Evolutionary conservation across 1,140 invertebrate species (phyloP), one percentile per base, ranked within the genome.

Genomic region (Parapsyche elsis): DNA sequence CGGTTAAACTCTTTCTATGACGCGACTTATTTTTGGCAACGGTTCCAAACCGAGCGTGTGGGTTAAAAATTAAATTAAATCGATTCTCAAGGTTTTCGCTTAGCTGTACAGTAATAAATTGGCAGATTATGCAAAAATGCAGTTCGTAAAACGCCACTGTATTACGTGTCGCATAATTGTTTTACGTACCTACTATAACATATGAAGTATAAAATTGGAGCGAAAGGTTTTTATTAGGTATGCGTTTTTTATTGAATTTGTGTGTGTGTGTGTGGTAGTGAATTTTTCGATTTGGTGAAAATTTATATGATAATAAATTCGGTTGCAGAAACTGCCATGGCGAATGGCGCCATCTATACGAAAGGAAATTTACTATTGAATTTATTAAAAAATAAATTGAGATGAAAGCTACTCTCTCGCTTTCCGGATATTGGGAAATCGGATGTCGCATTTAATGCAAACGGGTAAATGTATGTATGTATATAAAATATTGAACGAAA

Each of bases 301-400:
- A 67, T 26, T 67, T 67, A 26, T 26, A 12, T 30, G 64, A 12
- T 10, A 12, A 67, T 67, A 67, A 67, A 67, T 67, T 67, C 24
- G 21, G 10, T 16, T 12, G 16, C 12, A 14, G 49, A 53, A 53
- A 53, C 16, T 53, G 49, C 23, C 64, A 23, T 10, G 24, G 19
- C 64, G 64, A 67, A 67, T 10, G 14, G 23, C 24, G 64, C 21
- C 64, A 67, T 67, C 64, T 67, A 67, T 67, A 23, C 64, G 21
- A 1, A 1, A 5, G 14, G n/a, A 23, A 67, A 24, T 67, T 67
- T 23, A 67, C 64, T 67, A 67, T 67, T 26, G 64, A 67, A 67
- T 67, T 67, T 67, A 67, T 23, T 67, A 26, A 67, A 67, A 26
- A 67, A 38, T 38, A 38, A 38, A 38, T 38, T 38, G 30, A 38